Evolutionary conservation across 1,140 invertebrate species (phyloP).

Genomic region (Phocides pigmalion): DNA sequence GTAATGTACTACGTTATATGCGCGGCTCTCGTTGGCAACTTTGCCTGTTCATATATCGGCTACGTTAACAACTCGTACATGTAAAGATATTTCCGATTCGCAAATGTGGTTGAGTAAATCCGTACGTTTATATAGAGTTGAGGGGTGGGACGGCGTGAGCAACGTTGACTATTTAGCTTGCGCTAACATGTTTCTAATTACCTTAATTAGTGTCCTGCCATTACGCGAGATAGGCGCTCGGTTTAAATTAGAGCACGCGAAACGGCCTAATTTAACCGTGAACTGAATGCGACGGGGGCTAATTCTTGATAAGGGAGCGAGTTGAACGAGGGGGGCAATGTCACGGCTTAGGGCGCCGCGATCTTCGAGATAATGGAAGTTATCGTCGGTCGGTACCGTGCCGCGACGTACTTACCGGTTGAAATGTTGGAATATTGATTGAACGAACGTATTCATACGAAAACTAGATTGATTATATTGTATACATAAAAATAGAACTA

Average conservation of each 20-base stretch:
- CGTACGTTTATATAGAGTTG: constrained; percentile 33
- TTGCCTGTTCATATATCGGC: constrained; percentile 38
- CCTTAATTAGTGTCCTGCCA: constrained; percentile 70
- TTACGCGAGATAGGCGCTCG: constrained; percentile 59
- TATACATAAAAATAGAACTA: too few species aligned
- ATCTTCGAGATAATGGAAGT: constrained; percentile 58
- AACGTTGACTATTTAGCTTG: constrained; percentile 43
- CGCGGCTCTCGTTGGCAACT: constrained; percentile 50
- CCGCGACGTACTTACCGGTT: constrained; percentile 28
- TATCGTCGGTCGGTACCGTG: constrained; percentile 46
- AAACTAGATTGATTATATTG: not conserved
- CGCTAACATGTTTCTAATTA: constrained; percentile 71
- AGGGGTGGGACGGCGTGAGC: constrained; percentile 35
- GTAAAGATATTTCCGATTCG: constrained; percentile 42
- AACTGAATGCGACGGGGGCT: constrained; percentile 66
- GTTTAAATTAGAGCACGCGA: constrained; percentile 70
- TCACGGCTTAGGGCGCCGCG: constrained; percentile 51
- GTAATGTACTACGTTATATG: constrained; percentile 42
- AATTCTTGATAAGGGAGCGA: constrained; percentile 74
- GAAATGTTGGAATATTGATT: constrained; percentile 25
- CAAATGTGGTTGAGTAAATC: constrained; percentile 35
- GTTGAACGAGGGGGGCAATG: constrained; percentile 64
- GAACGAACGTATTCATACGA: constrained; percentile 4
- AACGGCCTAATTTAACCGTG: constrained; percentile 69
- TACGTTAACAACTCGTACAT: constrained; percentile 30